phyloP scores from a whole-genome alignment of 2,888 invertebrate genomes.

The Disparrhopalites patrizii region DNA sequence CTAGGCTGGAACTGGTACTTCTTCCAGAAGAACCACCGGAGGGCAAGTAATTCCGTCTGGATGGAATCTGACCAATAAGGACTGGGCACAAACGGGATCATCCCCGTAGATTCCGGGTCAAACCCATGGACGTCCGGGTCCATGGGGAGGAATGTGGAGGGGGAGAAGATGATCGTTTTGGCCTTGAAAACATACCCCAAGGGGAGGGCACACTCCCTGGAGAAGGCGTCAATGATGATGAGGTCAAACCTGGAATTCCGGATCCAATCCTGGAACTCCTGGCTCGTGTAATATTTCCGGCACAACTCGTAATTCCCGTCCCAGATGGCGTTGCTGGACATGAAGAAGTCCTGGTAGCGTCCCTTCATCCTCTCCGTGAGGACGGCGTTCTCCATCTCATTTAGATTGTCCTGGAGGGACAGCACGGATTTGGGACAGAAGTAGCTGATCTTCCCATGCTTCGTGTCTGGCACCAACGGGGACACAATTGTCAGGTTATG shows the following conservation, averaged over 20 bases:
- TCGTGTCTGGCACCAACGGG: neutral
- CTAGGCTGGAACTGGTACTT: neutral
- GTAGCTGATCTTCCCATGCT: neutral
- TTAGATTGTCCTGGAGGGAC: neutral
- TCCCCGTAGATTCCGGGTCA: neutral
- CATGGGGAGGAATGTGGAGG: neutral
- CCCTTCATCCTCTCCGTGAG: neutral
- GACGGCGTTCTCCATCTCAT: neutral
- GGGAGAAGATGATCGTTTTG: neutral
- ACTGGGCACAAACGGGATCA: neutral
- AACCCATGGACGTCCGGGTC: conserved; percentile 1
- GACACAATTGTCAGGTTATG: neutral
- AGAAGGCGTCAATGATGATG: neutral
- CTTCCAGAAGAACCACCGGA: neutral
- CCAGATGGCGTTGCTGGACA: neutral
- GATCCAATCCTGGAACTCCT: conserved; percentile 4
- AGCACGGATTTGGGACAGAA: neutral
- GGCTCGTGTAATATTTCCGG: neutral
- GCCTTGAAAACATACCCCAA: neutral
- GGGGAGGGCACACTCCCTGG: neutral
- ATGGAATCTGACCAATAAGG: neutral
- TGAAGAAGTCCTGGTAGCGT: neutral
- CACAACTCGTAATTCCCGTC: neutral
- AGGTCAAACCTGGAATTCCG: neutral
- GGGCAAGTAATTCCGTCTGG: neutral